Evolutionary conservation across 1,140 invertebrate species (phyloP).

Genomic region (Helicoverpa zea): DNA sequence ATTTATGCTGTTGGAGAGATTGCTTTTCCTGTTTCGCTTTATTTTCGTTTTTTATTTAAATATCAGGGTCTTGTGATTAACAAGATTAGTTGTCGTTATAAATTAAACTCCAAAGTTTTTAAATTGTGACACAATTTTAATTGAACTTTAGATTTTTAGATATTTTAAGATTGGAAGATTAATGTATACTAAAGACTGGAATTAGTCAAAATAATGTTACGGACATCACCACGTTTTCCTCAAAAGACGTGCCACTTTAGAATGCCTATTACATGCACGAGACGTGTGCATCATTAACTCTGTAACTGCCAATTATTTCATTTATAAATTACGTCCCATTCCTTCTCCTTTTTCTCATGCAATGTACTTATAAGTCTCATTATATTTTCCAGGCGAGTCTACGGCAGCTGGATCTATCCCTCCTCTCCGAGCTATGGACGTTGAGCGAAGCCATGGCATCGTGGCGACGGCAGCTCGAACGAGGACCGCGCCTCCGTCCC

Average conservation of each 20-base stretch:
- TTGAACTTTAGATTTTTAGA: neutral
- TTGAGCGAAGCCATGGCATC: constrained; percentile 96
- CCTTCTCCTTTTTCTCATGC: too few species aligned
- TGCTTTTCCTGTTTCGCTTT: constrained; percentile 28
- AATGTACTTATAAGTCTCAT: too few species aligned
- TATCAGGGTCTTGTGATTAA: neutral
- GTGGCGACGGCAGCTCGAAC: constrained; percentile 89
- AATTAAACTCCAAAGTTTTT: neutral
- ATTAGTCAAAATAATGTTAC: too few species aligned
- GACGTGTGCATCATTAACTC: too few species aligned
- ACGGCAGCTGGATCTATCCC: constrained; percentile 93
- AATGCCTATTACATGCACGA: too few species aligned
- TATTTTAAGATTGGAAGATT: too few species aligned
- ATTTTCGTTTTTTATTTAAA: neutral
- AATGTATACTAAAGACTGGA: too few species aligned
- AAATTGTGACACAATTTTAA: neutral
- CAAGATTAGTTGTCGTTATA: neutral
- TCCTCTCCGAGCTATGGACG: constrained; percentile 95
- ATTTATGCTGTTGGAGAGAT: constrained; percentile 20
- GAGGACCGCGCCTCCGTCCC: constrained; percentile 75
- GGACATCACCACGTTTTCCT: too few species aligned
- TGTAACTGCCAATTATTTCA: too few species aligned
- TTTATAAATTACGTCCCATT: too few species aligned
- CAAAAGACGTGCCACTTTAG: too few species aligned
- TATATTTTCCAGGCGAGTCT: constrained; percentile 91